Conservation (phyloP, 1,140 invertebrate species). For the Bicyclus anynana region DNA sequence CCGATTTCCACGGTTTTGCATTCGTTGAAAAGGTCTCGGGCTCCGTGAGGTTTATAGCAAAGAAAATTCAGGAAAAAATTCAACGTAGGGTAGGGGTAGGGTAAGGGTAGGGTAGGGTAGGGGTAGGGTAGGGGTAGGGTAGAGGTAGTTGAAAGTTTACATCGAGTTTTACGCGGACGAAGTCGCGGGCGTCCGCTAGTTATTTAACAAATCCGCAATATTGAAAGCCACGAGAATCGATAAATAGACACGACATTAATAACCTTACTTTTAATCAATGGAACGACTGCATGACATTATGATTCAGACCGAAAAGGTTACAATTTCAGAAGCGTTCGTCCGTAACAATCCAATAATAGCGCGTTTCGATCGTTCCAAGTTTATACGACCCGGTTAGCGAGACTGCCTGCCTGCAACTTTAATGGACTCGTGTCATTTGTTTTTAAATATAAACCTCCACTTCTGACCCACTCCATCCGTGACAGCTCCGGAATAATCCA, state of each 20-base stretch:
- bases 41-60: too few species aligned
- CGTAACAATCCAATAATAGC: conserved; percentile 69
- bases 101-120: too few species aligned
- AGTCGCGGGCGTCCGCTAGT: background rate
- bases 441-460: conserved; percentile 64
- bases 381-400: conserved; percentile 50
- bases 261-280: conserved; percentile 48
- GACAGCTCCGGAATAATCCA: conserved; percentile 46
- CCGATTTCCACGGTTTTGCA: too few species aligned
- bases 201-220: conserved; percentile 6
- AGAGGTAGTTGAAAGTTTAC: too few species aligned
- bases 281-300: conserved; percentile 36
- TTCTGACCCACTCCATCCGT: conserved; percentile 54
- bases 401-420: conserved; percentile 59
- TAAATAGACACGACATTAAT: conserved; percentile 35
- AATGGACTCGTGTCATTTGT: conserved; percentile 62
- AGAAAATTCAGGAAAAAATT: too few species aligned
- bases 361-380: conserved; percentile 64
- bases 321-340: conserved; percentile 54
- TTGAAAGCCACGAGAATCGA: conserved; percentile 18
- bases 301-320: conserved; percentile 46
- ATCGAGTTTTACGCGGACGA: too few species aligned
- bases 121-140: too few species aligned
- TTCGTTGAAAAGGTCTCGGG: too few species aligned
- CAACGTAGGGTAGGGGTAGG: too few species aligned